Evolutionary conservation across 2,888 invertebrate genomes (phyloP), one percentile per base, ranked within the genome.

Genomic region (Alitta virens): DNA sequence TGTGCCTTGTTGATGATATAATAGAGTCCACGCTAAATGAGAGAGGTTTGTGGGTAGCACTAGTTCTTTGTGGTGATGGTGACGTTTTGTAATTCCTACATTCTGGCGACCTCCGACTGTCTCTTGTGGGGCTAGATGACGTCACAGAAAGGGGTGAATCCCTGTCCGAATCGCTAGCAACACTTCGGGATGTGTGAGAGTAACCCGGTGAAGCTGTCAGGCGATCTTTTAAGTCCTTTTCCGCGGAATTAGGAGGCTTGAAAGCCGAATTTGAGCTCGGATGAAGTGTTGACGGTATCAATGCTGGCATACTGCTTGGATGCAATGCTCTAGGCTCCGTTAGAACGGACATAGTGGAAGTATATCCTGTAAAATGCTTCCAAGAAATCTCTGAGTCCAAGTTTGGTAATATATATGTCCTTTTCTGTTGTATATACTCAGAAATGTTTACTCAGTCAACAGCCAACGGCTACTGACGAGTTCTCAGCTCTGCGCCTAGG

Each of bases 21-120:
- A 59, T 59, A 23, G 51, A 23, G 59, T 51, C 59, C 2, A 59
- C 59, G 16, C 51, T 51, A 40, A 59, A 59, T 3, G 59, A 59
- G 1, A 59, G 40, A 46, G 46, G 46, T 46, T 21, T 46, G 46
- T 46, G 46, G 3, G 46, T 21, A 5, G 33, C 12, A 33, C 5
- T 12, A 7, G 33, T 33, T 5, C 12, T 5, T 33, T 5, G 33
- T 9, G n/a, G 46, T 21, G 46, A 46, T 21, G 46, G 21, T 9
- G 46, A 9, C n/a, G n/a, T 46, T n/a, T 5, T 9, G 46, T 46
- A 18, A 46, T 46, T 46, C 18, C 46, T n/a, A 46, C 18, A 46
- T n/a, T 46, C 46, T 9, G 46, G n/a, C n/a, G 18, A 18, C 18
- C n/a, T 21, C 21, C 18, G 5, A 7, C 18, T 7, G 46, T 46